phyloP scores from a whole-genome alignment of 1,140 invertebrate genomes.

The Phymorhynchus buccinoides region DNA sequence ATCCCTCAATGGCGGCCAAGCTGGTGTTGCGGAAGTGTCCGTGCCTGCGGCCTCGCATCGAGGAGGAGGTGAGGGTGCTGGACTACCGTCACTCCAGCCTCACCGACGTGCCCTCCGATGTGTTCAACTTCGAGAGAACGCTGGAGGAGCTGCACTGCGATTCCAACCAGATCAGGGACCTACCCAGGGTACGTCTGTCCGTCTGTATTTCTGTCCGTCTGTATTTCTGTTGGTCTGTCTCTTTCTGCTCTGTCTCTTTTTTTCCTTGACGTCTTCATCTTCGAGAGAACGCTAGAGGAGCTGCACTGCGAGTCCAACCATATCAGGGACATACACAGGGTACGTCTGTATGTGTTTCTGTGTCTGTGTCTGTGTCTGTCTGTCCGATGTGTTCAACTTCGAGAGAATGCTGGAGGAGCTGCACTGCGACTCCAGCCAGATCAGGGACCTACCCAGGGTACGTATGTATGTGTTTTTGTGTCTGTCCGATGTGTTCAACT shows the following conservation, averaged over 20 bases:
- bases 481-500: conserved; percentile 96
- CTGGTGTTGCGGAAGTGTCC: conserved; percentile 66
- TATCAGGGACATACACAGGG: conserved; percentile 96
- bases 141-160: conserved; percentile 97
- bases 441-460: conserved; percentile 96
- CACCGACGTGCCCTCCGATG: conserved; percentile 94
- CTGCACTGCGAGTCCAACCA: conserved; percentile 97
- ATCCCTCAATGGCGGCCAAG: conserved; percentile 48
- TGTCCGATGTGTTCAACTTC: conserved; percentile 93
- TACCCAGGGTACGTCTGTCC: conserved; percentile 98
- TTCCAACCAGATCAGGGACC: conserved; percentile 96
- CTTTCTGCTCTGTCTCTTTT: too few species aligned
- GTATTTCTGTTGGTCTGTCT: too few species aligned
- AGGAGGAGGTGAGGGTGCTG: conserved; percentile 93
- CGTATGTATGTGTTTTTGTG: conserved; percentile 10
- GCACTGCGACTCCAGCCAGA: conserved; percentile 96
- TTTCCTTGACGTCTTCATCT: conserved; percentile 96
- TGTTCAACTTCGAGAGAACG: conserved; percentile 94
- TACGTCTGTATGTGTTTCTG: conserved; percentile 70
- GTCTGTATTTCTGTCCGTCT: too few species aligned
- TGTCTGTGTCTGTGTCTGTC: conserved; percentile 1
- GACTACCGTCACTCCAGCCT: conserved; percentile 99
- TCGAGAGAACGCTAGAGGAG: conserved; percentile 96
- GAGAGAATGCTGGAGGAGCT: conserved; percentile 97
- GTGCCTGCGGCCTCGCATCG: conserved; percentile 64